Conservation (phyloP, 1,140 invertebrate species). For the Euura saliciscinereae region DNA sequence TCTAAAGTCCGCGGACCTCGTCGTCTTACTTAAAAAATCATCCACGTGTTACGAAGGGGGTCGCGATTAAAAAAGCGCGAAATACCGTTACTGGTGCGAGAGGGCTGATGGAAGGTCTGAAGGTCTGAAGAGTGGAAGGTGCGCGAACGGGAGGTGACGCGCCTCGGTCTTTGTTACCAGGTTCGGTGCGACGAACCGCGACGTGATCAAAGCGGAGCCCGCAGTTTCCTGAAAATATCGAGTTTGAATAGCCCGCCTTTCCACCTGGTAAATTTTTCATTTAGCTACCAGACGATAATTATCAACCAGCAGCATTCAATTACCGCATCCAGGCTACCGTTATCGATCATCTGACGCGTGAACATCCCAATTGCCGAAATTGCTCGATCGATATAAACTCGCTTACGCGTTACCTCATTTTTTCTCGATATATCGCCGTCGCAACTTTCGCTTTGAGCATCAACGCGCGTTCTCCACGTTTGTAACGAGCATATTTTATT, state of each 20-base stretch:
- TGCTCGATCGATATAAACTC: slow-evolving; percentile 33
- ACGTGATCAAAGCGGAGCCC: not conserved
- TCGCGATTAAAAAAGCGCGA: not conserved
- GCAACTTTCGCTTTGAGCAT: slow-evolving; percentile 27
- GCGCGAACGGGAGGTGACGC: not conserved
- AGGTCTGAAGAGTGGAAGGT: not conserved
- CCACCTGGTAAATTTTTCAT: slow-evolving; percentile 7
- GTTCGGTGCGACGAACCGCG: slow-evolving; percentile 1
- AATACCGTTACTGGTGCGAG: not conserved
- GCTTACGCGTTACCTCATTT: no score
- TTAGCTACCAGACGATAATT: not conserved
- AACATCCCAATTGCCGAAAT: not conserved
- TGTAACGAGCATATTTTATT: slow-evolving; percentile 29
- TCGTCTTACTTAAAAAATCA: no score
- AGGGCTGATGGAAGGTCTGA: not conserved
- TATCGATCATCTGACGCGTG: not conserved
- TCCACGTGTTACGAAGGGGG: no score
- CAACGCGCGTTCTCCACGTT: slow-evolving; percentile 26
- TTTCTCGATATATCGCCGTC: slow-evolving; percentile 24
- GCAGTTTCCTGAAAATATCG: slow-evolving; percentile 7
- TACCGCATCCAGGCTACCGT: not conserved
- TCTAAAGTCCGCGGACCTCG: no score
- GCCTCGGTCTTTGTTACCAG: not conserved
- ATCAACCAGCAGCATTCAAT: slow-evolving; percentile 7
- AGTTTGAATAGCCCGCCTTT: slow-evolving; percentile 4